Evolutionary conservation across 2,797 vertebrate genomes (phyloP).

Genomic region (Discoglossus pictus): DNA sequence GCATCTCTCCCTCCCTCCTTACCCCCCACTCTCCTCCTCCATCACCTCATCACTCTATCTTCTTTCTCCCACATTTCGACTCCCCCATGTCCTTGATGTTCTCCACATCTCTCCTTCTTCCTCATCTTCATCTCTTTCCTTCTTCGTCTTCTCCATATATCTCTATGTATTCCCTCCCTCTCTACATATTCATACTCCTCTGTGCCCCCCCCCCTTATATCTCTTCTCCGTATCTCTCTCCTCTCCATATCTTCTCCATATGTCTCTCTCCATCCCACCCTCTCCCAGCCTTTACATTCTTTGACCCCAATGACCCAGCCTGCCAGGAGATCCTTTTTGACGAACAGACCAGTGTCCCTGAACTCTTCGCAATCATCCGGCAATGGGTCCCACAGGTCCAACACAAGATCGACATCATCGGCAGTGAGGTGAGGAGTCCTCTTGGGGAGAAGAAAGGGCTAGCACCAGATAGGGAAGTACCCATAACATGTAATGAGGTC

Average conservation of each 20-base stretch:
- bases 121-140: too few relatives aligned
- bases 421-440: slow-evolving; percentile 75
- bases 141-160: too few relatives aligned
- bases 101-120: too few relatives aligned
- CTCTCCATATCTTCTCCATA: background rate
- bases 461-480: too few relatives aligned
- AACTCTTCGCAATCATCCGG: slow-evolving; percentile 87
- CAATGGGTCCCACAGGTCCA: slow-evolving; percentile 95
- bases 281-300: slow-evolving; percentile 85
- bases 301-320: slow-evolving; percentile 88
- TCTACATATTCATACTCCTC: too few relatives aligned
- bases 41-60: background rate
- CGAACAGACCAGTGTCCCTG: slow-evolving; percentile 79
- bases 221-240: background rate
- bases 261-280: background rate
- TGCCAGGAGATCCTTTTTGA: slow-evolving; percentile 86
- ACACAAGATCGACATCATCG: slow-evolving; percentile 89
- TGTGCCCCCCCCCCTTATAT: too few relatives aligned
- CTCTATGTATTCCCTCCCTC: too few relatives aligned
- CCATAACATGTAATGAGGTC: too few relatives aligned
- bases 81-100: too few relatives aligned
- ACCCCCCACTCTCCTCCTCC: too few relatives aligned
- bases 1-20: too few relatives aligned
- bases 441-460: background rate
- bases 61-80: background rate